These are phyloP conservation scores for Eulemur rubriventer DNA, from an alignment of 2,797 vertebrate species.

Conservation along the genomic window DNA sequence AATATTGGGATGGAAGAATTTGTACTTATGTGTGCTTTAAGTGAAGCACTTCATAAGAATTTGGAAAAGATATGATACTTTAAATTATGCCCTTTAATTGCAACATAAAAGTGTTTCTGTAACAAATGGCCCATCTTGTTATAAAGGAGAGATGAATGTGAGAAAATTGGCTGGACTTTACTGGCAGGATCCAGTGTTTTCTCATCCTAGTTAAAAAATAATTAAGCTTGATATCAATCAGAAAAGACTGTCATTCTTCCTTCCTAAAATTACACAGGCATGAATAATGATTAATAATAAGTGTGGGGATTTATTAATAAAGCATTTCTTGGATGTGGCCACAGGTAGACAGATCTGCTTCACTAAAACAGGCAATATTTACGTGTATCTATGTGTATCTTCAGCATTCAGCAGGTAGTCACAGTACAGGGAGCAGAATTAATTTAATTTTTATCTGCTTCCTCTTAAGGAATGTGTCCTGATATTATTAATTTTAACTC, in stretches of 20 bases:
- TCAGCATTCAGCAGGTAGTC: slow-evolving; percentile 9
- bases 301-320: slow-evolving; percentile 59
- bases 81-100: neutral
- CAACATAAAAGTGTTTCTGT: neutral
- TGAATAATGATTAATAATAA: slow-evolving; percentile 62
- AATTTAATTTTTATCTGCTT: neutral
- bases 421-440: neutral
- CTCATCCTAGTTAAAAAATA: slow-evolving; percentile 63
- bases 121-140: neutral
- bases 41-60: neutral
- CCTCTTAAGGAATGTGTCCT: neutral
- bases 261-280: neutral
- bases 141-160: neutral
- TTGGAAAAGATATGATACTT: neutral
- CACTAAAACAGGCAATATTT: slow-evolving; percentile 52
- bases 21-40: neutral
- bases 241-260: slow-evolving; percentile 58
- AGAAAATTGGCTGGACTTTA: slow-evolving; percentile 39
- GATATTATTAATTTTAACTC: neutral
- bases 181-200: neutral
- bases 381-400: slow-evolving; percentile 63
- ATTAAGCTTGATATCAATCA: slow-evolving; percentile 40
- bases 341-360: slow-evolving; percentile 53
- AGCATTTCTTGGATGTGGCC: slow-evolving; percentile 58
- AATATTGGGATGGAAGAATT: neutral